Evolutionary conservation across 2,888 invertebrate species (phyloP), one percentile per base, ranked within the genome.

Genomic region (Aphidoletes aphidimyza): DNA sequence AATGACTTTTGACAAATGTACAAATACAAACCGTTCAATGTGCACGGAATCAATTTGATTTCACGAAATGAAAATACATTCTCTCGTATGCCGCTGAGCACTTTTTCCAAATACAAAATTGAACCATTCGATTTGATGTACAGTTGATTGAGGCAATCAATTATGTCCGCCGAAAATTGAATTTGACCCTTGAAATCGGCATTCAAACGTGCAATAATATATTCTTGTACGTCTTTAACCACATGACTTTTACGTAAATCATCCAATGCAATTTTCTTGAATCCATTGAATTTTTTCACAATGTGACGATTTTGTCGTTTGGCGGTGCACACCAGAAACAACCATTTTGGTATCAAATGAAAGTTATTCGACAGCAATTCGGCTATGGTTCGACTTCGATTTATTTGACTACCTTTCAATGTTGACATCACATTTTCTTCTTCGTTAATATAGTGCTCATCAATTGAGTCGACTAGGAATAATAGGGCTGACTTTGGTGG

Each of bases 101-200:
- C 94, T 90, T 96, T 95, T 88, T 96, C 96, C 86, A 97, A 89
- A 87, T 97, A 97, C 3, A 97, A 91, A 86, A 97, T 94, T 87
- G 97, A 97, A 0, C 98, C 98, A 88, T 98, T 98, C 88, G 97
- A 97, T 90, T 98, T 98, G 87, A 98, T 98, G 88, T 98, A 95
- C 59, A 98, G 91, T 88, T 98, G 97, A 90, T 98, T 98, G 2
- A 98, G 90, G 90, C 97, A 97, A 86, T 98, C 98, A 0, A 98
- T 98, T 0, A 98, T 98, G 88, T 96, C 96, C 85, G 95, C 92
- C 69, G 96, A 97, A 86, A 98, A 94, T 88, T 98, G 97, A 86
- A 96, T 96, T 49, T 96, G 91, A 11, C 98, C 92, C 34, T 85
- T 85, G 30, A 97, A 96, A 88, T 98, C 98, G 14, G 95, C 94